Evolutionary conservation across 2,113 vertebrate species (phyloP).

Genomic region (Chrysochloris asiatica): DNA sequence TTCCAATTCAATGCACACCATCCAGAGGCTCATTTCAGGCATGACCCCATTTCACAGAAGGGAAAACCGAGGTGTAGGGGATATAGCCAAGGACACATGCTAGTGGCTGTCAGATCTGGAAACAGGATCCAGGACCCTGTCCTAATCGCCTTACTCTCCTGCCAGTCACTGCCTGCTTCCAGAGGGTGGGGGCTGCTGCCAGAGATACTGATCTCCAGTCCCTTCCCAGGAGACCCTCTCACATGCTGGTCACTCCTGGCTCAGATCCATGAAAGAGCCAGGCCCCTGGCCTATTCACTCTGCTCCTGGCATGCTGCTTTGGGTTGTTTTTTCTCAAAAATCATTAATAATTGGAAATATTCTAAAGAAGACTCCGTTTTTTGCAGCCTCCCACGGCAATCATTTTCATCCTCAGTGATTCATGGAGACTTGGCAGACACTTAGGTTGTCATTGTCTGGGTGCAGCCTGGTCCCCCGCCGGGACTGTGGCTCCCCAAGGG

Average conservation of each 20-base stretch:
- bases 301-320: background rate
- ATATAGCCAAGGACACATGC: no score
- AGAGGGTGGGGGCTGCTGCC: background rate
- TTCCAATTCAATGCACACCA: no score
- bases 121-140: background rate
- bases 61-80: no score
- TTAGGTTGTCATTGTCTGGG: fast-evolving
- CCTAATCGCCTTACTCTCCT: fast-evolving
- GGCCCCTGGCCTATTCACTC: fast-evolving
- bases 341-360: background rate
- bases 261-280: no score
- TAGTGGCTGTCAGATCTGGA: no score
- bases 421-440: background rate
- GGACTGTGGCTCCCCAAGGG: fast-evolving
- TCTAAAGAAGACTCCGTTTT: background rate
- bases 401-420: background rate
- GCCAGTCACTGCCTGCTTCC: background rate
- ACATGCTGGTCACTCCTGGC: background rate
- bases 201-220: no score
- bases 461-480: no score
- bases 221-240: background rate
- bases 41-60: no score
- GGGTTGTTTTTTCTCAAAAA: background rate
- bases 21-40: no score
- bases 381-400: background rate